Percentiles rank a stretch among this genome's conserved stretches.
phyloP scores from a whole-genome alignment of 2,888 invertebrate species.

The Ceraclea dissimilis region DNA sequence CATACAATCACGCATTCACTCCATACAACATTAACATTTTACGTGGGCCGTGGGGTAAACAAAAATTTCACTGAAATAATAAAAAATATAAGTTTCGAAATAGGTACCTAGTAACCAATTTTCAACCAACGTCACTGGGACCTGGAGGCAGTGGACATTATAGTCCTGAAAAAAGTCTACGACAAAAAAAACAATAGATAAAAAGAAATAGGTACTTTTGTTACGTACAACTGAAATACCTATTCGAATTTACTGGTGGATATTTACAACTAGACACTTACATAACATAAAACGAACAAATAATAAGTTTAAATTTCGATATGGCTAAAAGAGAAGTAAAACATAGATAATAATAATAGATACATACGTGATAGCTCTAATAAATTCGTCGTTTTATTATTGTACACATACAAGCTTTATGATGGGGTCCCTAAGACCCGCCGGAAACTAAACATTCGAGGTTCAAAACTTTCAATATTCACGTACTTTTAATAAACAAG shows the following conservation, averaged over 20 bases:
- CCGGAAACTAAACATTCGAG: conserved; percentile 13
- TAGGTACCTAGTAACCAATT: too few species aligned
- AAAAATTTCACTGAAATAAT: conserved; percentile 32
- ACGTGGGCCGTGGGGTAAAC: conserved; percentile 39
- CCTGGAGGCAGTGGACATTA: too few species aligned
- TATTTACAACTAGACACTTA: too few species aligned
- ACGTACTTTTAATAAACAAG: too few species aligned
- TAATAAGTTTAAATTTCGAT: conserved; percentile 14
- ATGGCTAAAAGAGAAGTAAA: conserved; percentile 11
- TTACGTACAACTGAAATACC: too few species aligned
- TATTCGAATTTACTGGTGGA: too few species aligned
- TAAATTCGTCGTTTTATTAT: conserved; percentile 20
- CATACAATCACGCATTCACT: conserved; percentile 35
- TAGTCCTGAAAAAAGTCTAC: too few species aligned
- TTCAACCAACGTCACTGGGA: too few species aligned
- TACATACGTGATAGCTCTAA: conserved; percentile 21
- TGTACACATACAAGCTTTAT: conserved; percentile 6
- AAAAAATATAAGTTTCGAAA: conserved; percentile 6
- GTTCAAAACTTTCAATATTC: conserved; percentile 9
- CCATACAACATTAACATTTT: conserved; percentile 33
- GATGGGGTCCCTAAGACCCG: conserved; percentile 5
- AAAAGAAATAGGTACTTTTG: too few species aligned
- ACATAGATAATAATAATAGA: not conserved
- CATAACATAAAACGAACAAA: conserved; percentile 12
- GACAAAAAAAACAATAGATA: too few species aligned